These are phyloP conservation scores for Artemisiospiza belli DNA, from an alignment of 2,113 vertebrate genomes.

Conservation along the genomic window DNA sequence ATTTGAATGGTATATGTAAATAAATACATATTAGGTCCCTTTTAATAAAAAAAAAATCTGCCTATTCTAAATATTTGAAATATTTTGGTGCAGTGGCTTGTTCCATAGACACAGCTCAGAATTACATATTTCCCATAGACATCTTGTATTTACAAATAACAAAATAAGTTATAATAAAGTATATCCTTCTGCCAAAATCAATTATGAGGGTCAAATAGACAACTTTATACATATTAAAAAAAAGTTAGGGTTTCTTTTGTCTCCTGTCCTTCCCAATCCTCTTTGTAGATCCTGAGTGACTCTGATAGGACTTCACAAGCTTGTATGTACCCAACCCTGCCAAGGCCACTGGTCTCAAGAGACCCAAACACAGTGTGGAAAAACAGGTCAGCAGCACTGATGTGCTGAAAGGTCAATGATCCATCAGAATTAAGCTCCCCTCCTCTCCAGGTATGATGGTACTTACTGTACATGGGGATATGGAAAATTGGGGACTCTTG, in stretches of 20 bases:
- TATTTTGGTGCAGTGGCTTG: slow-evolving; percentile 71
- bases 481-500: not conserved
- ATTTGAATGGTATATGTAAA: slow-evolving; percentile 69
- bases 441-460: not conserved
- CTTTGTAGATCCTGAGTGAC: not conserved
- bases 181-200: slow-evolving; percentile 75
- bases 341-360: not conserved
- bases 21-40: slow-evolving; percentile 78
- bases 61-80: slow-evolving; percentile 76
- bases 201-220: slow-evolving; percentile 25
- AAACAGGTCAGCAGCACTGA: not conserved
- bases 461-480: not conserved
- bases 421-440: not conserved
- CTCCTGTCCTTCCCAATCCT: not conserved
- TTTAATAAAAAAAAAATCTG: slow-evolving; percentile 69
- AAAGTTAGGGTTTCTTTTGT: not conserved
- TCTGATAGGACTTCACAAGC: not conserved
- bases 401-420: not conserved
- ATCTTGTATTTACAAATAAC: slow-evolving; percentile 83
- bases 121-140: slow-evolving; percentile 80
- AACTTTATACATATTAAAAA: not conserved
- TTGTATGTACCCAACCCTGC: not conserved
- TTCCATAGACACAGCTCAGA: slow-evolving; percentile 70
- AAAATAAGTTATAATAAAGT: slow-evolving; percentile 83
- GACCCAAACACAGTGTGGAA: not conserved